These are phyloP conservation scores for Hylaeus anthracinus DNA, from an alignment of 1,140 invertebrate species.

Conservation along the genomic window DNA sequence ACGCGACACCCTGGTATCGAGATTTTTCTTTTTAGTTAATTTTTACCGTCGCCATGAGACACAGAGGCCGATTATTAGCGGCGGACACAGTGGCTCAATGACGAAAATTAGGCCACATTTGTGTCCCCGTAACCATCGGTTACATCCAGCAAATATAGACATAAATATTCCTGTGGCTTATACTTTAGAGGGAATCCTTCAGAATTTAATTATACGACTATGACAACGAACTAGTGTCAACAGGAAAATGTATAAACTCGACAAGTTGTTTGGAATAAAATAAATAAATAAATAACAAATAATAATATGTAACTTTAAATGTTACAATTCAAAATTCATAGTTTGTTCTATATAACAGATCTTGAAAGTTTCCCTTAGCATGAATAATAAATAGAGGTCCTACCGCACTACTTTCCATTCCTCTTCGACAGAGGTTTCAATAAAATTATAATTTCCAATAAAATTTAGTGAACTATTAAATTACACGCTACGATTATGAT, in stretches of 20 bases:
- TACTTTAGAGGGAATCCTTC: neutral
- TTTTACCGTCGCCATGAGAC: conserved; percentile 9
- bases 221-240: no score
- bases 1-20: neutral
- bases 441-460: neutral
- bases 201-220: no score
- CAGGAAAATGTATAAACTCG: no score
- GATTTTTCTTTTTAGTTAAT: conserved; percentile 29
- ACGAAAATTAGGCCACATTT: neutral
- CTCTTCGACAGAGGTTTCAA: neutral
- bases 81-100: neutral
- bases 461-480: neutral
- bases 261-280: no score
- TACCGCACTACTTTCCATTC: no score
- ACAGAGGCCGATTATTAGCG: conserved; percentile 24
- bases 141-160: neutral
- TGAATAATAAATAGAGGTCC: no score
- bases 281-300: no score
- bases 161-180: conserved; percentile 15
- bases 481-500: neutral
- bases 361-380: no score
- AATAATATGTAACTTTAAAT: no score
- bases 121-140: neutral
- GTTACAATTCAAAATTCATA: no score
- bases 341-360: no score